Base-by-base conservation (phyloP, 2,888 invertebrate genomes). In the Ectemnius lituratus region DNA sequence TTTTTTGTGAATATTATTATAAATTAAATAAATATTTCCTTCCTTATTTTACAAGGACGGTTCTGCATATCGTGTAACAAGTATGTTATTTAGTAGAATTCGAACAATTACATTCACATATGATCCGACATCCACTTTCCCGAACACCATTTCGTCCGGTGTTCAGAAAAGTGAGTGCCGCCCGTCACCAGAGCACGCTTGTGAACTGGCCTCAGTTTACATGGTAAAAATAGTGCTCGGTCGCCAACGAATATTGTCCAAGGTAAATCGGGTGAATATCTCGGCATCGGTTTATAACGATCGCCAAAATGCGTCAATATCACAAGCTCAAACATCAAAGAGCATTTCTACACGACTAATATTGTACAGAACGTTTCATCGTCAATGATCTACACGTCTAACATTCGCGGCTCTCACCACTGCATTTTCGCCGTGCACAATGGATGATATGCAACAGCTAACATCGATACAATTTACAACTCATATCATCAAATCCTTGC, bases 251-350 rank as follows among this genome's bases (percentile, higher is more conserved):
- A 78, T 63, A 70, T 74, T 66, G 62, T 75, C 64, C 68, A 81
- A 88, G 88, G 89, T 89, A 89, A 89, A 89, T 89, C 89, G 82
- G 83, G 83, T 52, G 74, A 86, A 86, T 83, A 82, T 80, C 78
- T 62, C 72, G 70, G 61, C 87, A 88, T 89, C 89, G 68, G 72
- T n/a, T 60, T 18, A 6, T 73, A 70, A 76, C 67, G 66, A 37
- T 23, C 14, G 16, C 28, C 64, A 69, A 70, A 70, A 64, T 57
- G 20, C 56, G 37, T 16, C 46, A 75, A 80, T 82, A 76, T 70
- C 47, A 62, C 4, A 16, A 67, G 37, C 75, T 46, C 13, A 62
- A 49, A 13, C 16, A 45, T 16, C 5, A 37, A 62, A n/a, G 47
- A 58, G 65, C 1, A n/a, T 60, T 45, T 49, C 23, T 28, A 11